Base-by-base conservation (phyloP, 2,797 vertebrate genomes). In the Gallinago nigripennis region DNA sequence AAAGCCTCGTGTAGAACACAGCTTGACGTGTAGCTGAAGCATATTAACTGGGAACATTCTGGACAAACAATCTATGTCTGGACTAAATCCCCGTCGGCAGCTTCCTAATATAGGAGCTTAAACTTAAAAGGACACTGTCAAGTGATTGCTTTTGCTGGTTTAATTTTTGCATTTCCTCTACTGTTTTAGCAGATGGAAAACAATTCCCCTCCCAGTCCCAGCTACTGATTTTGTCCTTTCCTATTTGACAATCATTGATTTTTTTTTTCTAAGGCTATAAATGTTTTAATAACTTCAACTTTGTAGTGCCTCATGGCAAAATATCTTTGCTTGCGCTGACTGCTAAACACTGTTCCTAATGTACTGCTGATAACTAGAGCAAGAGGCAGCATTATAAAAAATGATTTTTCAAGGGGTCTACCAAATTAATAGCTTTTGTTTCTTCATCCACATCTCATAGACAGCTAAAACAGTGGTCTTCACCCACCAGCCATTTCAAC, bases 241-340 rank as follows among this genome's bases (percentile, higher is more conserved):
- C 72, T 80, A 84, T 92, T 96, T 96, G 92, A 95, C 68, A 96
- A 91, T 94, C 88, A 94, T 46, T 95, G 86, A 92, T 92, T 94
- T 88, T 68, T 66, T 65, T 91, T 92, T 92, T 79, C 93, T 81
- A 81, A 76, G 83, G 91, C 88, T 88, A 93, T 95, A 97, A 96
- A 97, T 96, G 88, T 96, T 97, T 96, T 96, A 96, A 96, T 96
- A 96, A 95, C 90, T 95, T 97, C 90, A 94, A 90, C 81, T 95
- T 94, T 82, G 86, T 92, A 96, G 82, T 91, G 94, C 90, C 87
- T 95, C 53, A 46, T 96, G 87, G 96, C 92, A 90, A 97, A 96
- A 95, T 94, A 88, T 86, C 77, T 95, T 95, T 51, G 58, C 91
- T 95, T 72, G 75, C 58, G 10, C 53, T 86, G 96, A 93, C 91